Base-by-base conservation (phyloP, 2,797 vertebrate genomes). In the Hypotaenidia okinawae region DNA sequence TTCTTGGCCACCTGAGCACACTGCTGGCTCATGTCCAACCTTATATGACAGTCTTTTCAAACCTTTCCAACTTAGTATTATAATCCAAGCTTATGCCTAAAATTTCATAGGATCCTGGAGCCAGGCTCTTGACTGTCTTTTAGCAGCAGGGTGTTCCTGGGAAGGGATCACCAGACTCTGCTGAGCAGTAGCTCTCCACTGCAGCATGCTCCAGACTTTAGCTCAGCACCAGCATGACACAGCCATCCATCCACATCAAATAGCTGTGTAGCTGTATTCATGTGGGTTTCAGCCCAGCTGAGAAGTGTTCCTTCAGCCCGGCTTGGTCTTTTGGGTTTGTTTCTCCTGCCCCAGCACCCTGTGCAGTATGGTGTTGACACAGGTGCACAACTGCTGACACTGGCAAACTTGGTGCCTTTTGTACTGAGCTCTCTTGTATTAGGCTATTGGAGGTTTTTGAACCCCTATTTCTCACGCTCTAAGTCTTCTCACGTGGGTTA, bases 351-450 rank as follows among this genome's bases (percentile, higher is more conserved):
- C 23, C 49, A 51, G 23, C 49, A 25, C 3, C 5, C 2, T 28
- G 15, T 68, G 58, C 49, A 37, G 11, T 21, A 24, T 33, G n/a
- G 14, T 88, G 28, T 84, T 89, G 57, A 74, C 27, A 69, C 25
- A 90, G 41, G 51, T 73, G 35, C 17, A 41, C 39, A 47, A 1
- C 39, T 57, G 77, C 51, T 49, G 57, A 25, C 73, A 87, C 52
- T 61, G 41, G 89, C 17, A 9, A 52, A 4, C 19, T 52, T 37
- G 35, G 17, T 81, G 21, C 21, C 27, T 69, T 94, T 59, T 61
- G 30, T 70, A 25, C 51, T 0, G 0, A 35, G 57, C n/a, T 59
- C 12, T 57, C 12, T 76, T 49, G n/a, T 9, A 11, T 62, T 80
- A 66, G 8, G 49, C 30, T 84, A 3, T 6, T 66, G 69, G 73